Percentiles rank a stretch among this genome's conserved stretches.
Conservation (phyloP, 1,140 invertebrate species). For the Batillaria attramentaria region DNA sequence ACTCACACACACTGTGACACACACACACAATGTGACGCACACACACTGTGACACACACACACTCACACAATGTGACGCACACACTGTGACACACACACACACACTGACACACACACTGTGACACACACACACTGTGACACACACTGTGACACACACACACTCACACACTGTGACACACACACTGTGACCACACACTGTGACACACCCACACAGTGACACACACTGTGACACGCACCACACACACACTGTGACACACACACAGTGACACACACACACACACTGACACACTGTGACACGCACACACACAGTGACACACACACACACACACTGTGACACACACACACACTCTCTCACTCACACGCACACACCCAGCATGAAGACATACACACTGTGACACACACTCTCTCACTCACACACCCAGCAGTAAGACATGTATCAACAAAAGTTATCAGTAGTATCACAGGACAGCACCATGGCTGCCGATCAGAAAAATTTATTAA, state of each 20-base stretch:
- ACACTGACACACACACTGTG: neutral
- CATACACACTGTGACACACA: neutral
- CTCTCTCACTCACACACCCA: too few species aligned
- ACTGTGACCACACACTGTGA: neutral
- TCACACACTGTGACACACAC: neutral
- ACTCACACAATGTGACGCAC: neutral
- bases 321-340: neutral
- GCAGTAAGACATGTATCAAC: too few species aligned
- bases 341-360: neutral
- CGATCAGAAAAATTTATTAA: slow-evolving; percentile 26
- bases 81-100: neutral
- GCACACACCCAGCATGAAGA: neutral
- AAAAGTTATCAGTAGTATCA: slow-evolving; percentile 24
- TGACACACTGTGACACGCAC: neutral
- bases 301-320: neutral
- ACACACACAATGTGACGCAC: too few species aligned
- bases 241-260: neutral
- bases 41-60: too few species aligned
- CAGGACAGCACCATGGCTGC: slow-evolving; percentile 21
- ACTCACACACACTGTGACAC: too few species aligned
- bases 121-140: neutral
- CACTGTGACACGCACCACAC: neutral
- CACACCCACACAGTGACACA: neutral
- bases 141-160: too few species aligned
- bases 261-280: neutral